Base-by-base conservation (phyloP, 1,140 invertebrate genomes). In the Bombus pascuorum region DNA sequence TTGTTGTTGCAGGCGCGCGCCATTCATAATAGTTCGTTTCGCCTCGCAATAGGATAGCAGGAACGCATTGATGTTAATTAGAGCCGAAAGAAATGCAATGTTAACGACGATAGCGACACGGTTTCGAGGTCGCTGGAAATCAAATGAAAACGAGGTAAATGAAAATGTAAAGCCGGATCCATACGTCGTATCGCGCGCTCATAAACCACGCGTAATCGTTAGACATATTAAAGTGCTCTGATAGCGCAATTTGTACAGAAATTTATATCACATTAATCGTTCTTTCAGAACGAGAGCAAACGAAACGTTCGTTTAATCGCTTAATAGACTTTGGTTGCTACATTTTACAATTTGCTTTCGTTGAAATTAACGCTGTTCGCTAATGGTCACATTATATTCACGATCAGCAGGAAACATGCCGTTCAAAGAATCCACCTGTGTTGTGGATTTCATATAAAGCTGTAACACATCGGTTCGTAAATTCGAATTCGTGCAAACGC, bases 61-160 rank as follows among this genome's bases (percentile, higher is more conserved):
- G 12, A 28, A 9, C n/a, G 65, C 75, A 84, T 84, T 68, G 47
- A 59, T 39, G 82, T 79, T 84, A 84, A 84, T 84, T 79, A 84
- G 82, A 84, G 65, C 66, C 75, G 82, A 78, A 79, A 79, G 53
- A 71, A 59, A 39, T 15, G 44, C 71, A 59, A 28, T 22, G 73
- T 34, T 53, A 66, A 32, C 57, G 59, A 44, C 15, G 44, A 34
- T 34, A 12, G n/a, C 39, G n/a, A 6, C 28, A 12, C 47, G 3
- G 44, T 2, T 34, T 25, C 42, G 47, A 53, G 47, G 47, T 22
- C 25, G 70, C 1, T 44, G 57, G 72, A 47, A 82, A 47, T 32
- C 15, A 65, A 37, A 28, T 9, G 25, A 65, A 62, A 65, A n/a
- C 32, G n/a, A 6, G 71, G 8, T 28, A 53, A 77, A 70, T 44